Evolutionary conservation across 2,113 vertebrate species (phyloP), one percentile per base, ranked within the genome.

Genomic region (Dascyllus trimaculatus): DNA sequence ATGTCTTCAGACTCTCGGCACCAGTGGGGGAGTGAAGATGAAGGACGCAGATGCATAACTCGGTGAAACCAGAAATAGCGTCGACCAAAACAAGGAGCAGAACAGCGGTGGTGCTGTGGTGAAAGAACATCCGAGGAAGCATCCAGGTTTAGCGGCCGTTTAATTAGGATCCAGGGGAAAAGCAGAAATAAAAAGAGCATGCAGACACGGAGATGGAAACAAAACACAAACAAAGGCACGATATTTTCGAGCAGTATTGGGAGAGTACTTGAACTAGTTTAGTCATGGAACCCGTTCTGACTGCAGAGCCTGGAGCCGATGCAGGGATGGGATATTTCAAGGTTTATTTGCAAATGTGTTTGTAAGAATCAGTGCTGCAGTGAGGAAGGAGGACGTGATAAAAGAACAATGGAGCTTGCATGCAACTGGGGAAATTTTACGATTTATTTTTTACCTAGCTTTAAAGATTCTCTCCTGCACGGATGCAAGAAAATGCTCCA

Each of bases 21-120:
- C 45, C 57, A 45, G 58, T 0, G 10, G 53, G 68, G 59, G 29
- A 46, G 45, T 1, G n/a, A 11, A 57, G 38, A 74, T 54, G 54
- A 62, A 53, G 62, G 60, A 53, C 2, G 72, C 56, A n/a, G 56
- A 35, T 8, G 32, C 38, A 48, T 26, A 64, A 24, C 49, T 58
- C 4, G 17, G 17, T 29, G 45, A 64, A 83, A 76, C 71, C 61
- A 84, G 60, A 79, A 73, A 67, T 63, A 26, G 7, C 59, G 59
- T 15, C 17, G 9, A 49, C 59, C 48, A 65, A 56, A 64, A 82
- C 79, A 60, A 54, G 0, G n/a, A 11, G n/a, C 32, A 64, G 56
- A 64, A 45, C 13, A 3, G n/a, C 62, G 21, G n/a, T 0, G 21
- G 56, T 66, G 22, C 62, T 21, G n/a, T 0, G 21, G 56, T 66